Evolutionary conservation across 2,888 invertebrate species (phyloP).

Genomic region (Thysanoteuthis rhombus): DNA sequence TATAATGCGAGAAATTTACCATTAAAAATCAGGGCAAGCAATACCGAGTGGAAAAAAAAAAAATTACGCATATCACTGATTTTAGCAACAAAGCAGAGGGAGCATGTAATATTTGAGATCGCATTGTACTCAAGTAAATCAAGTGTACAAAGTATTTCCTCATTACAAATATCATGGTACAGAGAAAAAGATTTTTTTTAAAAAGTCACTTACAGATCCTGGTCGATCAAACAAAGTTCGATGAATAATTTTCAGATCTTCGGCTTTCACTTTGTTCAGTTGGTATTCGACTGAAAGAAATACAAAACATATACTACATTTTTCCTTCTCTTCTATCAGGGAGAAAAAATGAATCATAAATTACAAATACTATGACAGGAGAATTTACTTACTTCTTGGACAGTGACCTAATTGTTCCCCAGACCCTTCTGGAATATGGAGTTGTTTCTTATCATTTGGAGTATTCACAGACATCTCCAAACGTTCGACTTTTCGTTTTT

Average conservation of each 20-base stretch:
- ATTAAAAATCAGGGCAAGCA: no score
- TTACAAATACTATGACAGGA: not conserved
- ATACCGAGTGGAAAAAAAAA: no score
- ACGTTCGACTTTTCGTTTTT: constrained; percentile 67
- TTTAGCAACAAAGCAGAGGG: no score
- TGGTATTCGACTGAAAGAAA: constrained; percentile 56
- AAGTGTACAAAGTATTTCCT: no score
- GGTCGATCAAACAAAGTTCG: constrained; percentile 74
- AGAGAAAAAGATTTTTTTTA: not conserved
- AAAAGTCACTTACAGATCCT: constrained; percentile 69
- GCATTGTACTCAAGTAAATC: no score
- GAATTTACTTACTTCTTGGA: constrained; percentile 73
- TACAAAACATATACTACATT: constrained; percentile 32
- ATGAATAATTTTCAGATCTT: constrained; percentile 78
- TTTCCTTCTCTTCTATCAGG: not conserved
- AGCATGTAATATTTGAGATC: no score
- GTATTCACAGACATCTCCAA: constrained; percentile 54
- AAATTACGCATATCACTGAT: no score
- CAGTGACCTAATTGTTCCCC: constrained; percentile 78
- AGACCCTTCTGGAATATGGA: constrained; percentile 70
- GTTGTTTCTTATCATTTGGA: constrained; percentile 56
- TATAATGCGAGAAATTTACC: no score
- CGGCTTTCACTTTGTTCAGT: constrained; percentile 72
- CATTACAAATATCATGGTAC: not conserved
- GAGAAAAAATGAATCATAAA: not conserved